Percentiles rank a stretch among this genome's conserved stretches.
Conservation (phyloP, 2,888 invertebrate genomes). For the Slavum lentiscoides region DNA sequence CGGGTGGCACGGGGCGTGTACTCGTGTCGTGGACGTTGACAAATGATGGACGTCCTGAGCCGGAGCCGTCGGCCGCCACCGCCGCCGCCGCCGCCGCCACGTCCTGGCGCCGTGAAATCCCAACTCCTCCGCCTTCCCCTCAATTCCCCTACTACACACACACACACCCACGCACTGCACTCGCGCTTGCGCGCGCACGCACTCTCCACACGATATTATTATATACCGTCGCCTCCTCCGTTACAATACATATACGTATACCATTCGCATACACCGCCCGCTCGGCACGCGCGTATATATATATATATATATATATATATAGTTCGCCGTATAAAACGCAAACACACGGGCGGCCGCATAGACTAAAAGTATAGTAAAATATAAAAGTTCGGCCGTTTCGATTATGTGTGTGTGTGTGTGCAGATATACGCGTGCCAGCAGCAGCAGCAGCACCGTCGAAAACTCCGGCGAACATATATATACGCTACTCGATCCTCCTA, state of each 20-base stretch:
- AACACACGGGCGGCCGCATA: neutral
- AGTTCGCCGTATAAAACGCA: no score
- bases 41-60: slow-evolving; percentile 52
- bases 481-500: neutral
- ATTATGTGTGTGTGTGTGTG: neutral
- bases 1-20: slow-evolving; percentile 49
- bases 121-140: neutral
- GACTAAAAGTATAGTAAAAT: slow-evolving; percentile 40
- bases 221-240: neutral
- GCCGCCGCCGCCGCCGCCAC: neutral
- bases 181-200: neutral
- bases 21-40: slow-evolving; percentile 48
- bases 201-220: neutral
- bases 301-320: neutral
- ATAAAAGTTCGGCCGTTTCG: slow-evolving; percentile 40
- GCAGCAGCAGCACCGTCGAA: neutral
- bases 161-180: neutral
- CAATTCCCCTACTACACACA: neutral
- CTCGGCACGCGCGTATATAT: no score
- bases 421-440: neutral
- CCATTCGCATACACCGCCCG: neutral
- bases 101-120: neutral
- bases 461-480: neutral
- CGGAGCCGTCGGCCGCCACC: slow-evolving; percentile 31
- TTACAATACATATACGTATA: no score